Conservation (phyloP, 2,888 invertebrate genomes). For the Tenthredo distinguenda region DNA sequence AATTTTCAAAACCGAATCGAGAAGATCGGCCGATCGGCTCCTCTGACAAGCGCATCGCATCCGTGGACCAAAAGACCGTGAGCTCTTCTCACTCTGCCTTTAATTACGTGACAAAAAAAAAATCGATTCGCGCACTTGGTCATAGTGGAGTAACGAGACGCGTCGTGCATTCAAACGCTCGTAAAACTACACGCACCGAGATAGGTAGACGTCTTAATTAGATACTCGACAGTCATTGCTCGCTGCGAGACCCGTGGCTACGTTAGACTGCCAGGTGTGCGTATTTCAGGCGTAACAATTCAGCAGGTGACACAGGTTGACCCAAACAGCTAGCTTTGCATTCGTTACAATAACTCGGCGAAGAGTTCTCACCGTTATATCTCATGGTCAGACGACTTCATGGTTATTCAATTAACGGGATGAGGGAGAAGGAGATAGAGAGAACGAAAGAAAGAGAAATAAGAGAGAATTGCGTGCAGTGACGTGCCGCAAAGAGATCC, state of each 20-base stretch:
- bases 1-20: too few relatives aligned
- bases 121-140: too few relatives aligned
- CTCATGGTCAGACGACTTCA: neutral
- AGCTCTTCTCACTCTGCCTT: neutral
- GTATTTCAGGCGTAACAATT: conserved; percentile 17
- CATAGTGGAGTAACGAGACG: neutral
- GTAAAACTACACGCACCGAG: neutral
- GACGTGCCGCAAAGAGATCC: neutral
- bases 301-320: conserved; percentile 24
- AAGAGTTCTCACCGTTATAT: conserved; percentile 19
- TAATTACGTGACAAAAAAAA: neutral
- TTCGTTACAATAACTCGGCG: conserved; percentile 3
- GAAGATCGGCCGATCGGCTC: too few relatives aligned
- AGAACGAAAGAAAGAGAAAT: neutral
- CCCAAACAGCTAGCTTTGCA: neutral
- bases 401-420: conserved; percentile 13
- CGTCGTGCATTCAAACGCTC: neutral
- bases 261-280: neutral
- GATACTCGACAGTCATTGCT: neutral
- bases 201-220: neutral
- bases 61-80: too few relatives aligned
- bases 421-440: neutral
- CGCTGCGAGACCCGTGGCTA: neutral
- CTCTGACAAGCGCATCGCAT: too few relatives aligned
- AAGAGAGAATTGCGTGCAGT: neutral